Conservation (phyloP, 2,113 vertebrate genomes). For the Ursus arctos region DNA sequence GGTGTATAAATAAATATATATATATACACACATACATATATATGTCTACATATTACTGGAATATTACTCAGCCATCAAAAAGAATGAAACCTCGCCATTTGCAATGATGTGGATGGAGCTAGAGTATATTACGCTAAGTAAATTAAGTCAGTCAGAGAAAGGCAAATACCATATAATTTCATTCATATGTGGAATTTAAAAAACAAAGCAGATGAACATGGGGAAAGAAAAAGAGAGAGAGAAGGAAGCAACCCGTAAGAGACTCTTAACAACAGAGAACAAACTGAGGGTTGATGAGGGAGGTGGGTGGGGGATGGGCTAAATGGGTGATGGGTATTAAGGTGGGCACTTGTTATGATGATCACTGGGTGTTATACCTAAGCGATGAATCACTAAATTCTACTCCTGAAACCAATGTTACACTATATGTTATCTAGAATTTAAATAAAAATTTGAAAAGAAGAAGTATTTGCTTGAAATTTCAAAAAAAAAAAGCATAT, state of each 20-base stretch:
- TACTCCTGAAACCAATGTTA: not conserved
- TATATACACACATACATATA: no score
- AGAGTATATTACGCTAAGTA: not conserved
- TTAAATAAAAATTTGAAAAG: not conserved
- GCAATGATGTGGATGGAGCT: not conserved
- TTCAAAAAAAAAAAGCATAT: not conserved
- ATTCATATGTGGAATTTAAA: not conserved
- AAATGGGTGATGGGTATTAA: not conserved
- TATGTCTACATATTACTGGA: not conserved
- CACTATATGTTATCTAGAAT: not conserved
- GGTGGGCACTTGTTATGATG: not conserved
- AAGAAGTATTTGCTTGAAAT: not conserved
- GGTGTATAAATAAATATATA: no score
- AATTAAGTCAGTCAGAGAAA: not conserved
- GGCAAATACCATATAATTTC: not conserved
- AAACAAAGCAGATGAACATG: not conserved
- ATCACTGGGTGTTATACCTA: not conserved
- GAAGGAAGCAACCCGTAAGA: not conserved
- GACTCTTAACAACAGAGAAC: not conserved
- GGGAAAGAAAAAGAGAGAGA: not conserved
- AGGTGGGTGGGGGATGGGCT: not conserved
- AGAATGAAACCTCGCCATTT: not conserved
- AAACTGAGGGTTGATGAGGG: not conserved
- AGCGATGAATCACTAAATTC: not conserved
- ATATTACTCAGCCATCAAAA: not conserved